phyloP scores from a whole-genome alignment of 2,113 vertebrate genomes.

The Chitala chitala region DNA sequence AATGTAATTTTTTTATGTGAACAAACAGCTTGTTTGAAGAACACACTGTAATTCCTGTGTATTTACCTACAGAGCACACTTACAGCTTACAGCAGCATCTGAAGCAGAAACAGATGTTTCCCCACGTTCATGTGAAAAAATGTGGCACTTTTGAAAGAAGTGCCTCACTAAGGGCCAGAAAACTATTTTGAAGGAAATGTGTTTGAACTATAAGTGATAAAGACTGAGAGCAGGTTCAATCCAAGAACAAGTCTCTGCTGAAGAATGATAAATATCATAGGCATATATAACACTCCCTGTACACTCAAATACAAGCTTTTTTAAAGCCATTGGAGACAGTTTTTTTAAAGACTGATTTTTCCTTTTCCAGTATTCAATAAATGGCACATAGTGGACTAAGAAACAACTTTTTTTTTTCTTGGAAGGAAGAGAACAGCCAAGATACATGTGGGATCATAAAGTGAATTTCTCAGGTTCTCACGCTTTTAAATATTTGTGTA shows the following conservation, averaged over 20 bases:
- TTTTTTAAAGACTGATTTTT: background rate
- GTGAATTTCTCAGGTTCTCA: background rate
- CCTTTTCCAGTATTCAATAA: background rate
- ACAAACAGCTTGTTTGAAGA: slow-evolving; percentile 4
- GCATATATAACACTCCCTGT: slow-evolving; percentile 4
- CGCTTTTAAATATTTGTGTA: background rate
- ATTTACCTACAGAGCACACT: background rate
- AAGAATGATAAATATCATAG: too few relatives aligned
- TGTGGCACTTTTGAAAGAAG: background rate
- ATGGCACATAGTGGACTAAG: background rate
- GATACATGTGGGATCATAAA: background rate
- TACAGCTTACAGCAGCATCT: background rate
- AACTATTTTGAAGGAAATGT: slow-evolving; percentile 1
- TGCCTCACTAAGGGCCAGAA: background rate
- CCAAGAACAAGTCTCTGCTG: too few relatives aligned
- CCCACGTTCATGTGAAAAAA: too few relatives aligned
- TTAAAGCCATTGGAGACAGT: background rate
- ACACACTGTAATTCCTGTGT: background rate
- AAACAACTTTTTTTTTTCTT: background rate
- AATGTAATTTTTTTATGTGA: too few relatives aligned
- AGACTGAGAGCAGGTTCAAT: too few relatives aligned
- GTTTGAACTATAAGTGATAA: too few relatives aligned
- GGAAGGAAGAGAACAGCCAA: background rate
- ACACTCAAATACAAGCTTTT: slow-evolving; percentile 1
- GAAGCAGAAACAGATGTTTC: too few relatives aligned